phyloP scores from a whole-genome alignment of 2,888 invertebrate genomes.

The Melieria picta region DNA sequence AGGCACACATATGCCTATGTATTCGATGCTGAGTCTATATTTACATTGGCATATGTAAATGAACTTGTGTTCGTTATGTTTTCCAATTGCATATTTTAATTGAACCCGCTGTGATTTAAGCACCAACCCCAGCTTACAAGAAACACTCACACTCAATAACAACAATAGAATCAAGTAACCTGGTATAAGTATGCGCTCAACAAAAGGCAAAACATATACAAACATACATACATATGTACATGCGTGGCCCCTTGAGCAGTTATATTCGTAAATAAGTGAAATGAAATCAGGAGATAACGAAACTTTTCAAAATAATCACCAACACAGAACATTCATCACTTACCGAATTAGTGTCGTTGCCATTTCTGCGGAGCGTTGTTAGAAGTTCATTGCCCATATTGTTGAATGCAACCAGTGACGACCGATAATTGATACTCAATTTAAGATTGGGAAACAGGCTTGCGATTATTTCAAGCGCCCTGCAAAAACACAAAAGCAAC shows the following conservation, averaged over 20 bases:
- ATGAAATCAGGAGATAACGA: neutral
- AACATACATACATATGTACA: neutral
- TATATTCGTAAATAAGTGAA: neutral
- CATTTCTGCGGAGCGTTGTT: slow-evolving; percentile 50
- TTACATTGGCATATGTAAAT: no score
- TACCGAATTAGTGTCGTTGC: slow-evolving; percentile 39
- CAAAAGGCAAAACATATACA: neutral
- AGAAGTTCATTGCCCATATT: slow-evolving; percentile 59
- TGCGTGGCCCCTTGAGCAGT: neutral
- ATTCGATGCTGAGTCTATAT: no score
- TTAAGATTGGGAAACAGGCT: slow-evolving; percentile 61
- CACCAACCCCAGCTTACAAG: no score
- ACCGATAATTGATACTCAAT: slow-evolving; percentile 56
- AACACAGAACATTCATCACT: slow-evolving; percentile 32
- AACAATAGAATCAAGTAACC: neutral
- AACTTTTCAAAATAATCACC: neutral
- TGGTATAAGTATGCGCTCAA: neutral
- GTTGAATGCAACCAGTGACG: slow-evolving; percentile 59
- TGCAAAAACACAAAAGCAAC: slow-evolving; percentile 40
- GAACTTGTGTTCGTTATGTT: no score
- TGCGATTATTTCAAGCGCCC: slow-evolving; percentile 61
- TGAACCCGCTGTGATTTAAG: no score
- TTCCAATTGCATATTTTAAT: no score
- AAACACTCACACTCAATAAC: neutral
- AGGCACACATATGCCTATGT: no score